Conservation (phyloP, 2,888 invertebrate genomes). For the Eupeodes latifasciatus region DNA sequence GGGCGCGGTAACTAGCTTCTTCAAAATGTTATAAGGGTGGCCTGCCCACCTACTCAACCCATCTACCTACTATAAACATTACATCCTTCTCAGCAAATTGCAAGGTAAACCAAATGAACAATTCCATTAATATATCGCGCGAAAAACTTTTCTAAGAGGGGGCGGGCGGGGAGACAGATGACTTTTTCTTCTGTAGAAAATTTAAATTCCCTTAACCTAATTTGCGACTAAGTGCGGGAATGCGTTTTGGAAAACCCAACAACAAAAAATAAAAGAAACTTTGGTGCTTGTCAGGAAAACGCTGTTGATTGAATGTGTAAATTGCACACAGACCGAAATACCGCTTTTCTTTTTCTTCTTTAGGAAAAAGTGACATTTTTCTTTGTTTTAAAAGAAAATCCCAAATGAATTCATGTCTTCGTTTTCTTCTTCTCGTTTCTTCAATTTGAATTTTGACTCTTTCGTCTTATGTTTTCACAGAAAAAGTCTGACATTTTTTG, state of each 20-base stretch:
- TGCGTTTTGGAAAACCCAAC: background rate
- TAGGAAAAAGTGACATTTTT: slow-evolving; percentile 25
- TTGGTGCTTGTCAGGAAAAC: slow-evolving; percentile 57
- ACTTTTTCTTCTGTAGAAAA: slow-evolving; percentile 14
- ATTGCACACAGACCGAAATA: slow-evolving; percentile 30
- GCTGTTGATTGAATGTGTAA: slow-evolving; percentile 59
- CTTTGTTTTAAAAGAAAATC: slow-evolving; percentile 4
- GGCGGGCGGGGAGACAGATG: background rate
- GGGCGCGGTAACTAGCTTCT: slow-evolving; percentile 49
- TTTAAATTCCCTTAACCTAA: slow-evolving; percentile 67
- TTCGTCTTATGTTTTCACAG: background rate
- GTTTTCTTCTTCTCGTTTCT: background rate
- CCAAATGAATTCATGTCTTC: slow-evolving; percentile 17
- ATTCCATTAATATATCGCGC: slow-evolving; percentile 32
- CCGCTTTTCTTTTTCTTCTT: background rate
- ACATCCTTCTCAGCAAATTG: slow-evolving; percentile 39
- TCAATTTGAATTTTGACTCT: background rate
- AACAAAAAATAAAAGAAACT: slow-evolving; percentile 5
- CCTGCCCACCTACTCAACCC: background rate
- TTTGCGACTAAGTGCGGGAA: slow-evolving; percentile 45
- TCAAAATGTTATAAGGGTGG: background rate
- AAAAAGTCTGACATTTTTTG: slow-evolving; percentile 7
- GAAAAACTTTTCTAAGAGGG: background rate
- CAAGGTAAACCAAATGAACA: slow-evolving; percentile 61
- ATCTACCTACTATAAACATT: background rate